Base-by-base conservation (phyloP, 1,140 invertebrate species). In the Lucilia cuprina region DNA sequence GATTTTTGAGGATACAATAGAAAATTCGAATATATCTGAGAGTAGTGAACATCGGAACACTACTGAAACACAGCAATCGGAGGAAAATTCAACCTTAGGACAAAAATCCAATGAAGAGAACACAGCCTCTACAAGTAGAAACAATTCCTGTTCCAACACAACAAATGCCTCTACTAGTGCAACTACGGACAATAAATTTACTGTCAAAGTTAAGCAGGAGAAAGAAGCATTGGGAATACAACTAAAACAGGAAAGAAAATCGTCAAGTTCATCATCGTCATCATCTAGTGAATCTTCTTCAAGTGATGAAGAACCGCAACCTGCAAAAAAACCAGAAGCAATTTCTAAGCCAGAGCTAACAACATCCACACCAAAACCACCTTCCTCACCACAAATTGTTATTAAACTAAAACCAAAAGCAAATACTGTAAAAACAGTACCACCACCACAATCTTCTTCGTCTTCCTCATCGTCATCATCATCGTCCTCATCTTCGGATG, bases 401-500 rank as follows among this genome's bases (percentile, higher is more conserved):
- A 70, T 70, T 70, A 70, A 70, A 70, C 65, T 70, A 12, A 70
- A 70, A 21, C 21, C 65, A 7, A 19, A 70, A 70, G n/a, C 55
- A 5, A 60, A 60, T 60, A 7, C 55, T 2, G 17, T 13, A 17
- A 50, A 50, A 25, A 80, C 50, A 5, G 50, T 5, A 55, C 13
- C 17, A 17, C 10, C 7, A 55, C 13, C 17, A 55, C 9, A 49
- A 49, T 49, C 49, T 49, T 49, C 49, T 2, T 12, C 49, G 9
- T 49, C 49, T 12, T 12, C 49, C 9, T 55, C 50, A 78, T 17
- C 41, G 21, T 12, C 77, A 12, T 82, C 83, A 5, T 74, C 55
- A 14, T 84, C 83, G 25, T 84, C 83, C 0, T 84, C 83, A 17
- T 84, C 83, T 2, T 84, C 83, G 19, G 77, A 70, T 14, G 83